Base-by-base conservation (phyloP, 2,888 invertebrate species). In the Arrhopalites spinosus region DNA sequence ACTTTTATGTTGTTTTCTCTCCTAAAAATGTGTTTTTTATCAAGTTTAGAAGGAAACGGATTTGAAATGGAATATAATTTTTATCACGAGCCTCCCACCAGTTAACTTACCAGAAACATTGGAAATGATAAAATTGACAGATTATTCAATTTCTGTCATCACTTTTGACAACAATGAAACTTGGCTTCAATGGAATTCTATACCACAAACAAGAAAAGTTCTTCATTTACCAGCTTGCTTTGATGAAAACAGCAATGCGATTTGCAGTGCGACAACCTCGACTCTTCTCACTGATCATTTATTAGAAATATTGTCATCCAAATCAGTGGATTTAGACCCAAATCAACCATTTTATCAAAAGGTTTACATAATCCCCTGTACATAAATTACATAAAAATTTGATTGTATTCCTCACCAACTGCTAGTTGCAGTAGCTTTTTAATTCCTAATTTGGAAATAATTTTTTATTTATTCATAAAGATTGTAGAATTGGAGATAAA, bases 131-230 rank as follows among this genome's bases (percentile, higher is more conserved):
- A 36, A 47, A 20, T 17, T 25, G 13, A 75, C 72, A 2, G 17
- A 47, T 45, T 50, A 77, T 63, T 15, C 78, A 8, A 15, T 82
- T 0, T 78, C 80, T 8, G 47, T 81, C 13, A 7, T 79, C 1
- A 81, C 81, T 5, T 80, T 79, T 50, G 78, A 79, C 20, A 29
- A 36, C 1, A 67, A 72, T n/a, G 29, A 64, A 11, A 76, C 73
- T 1, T 82, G 82, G 82, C 73, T 81, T 8, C 29, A 71, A 29
- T 79, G 80, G 75, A 78, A 81, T 47, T 59, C 70, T 0, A 78
- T 79, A 25, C 71, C 77, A 23, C 79, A 81, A 73, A 80, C 80
- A 2, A 72, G 72, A 43, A 77, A 74, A 25, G 66, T 82, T 11
- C 43, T 81, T 8, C 67, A 61, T 13, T 20, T 81, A 2, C 81